These are phyloP conservation scores for Thamnophis elegans DNA, from an alignment of 2,797 vertebrate species.

Conservation along the genomic window DNA sequence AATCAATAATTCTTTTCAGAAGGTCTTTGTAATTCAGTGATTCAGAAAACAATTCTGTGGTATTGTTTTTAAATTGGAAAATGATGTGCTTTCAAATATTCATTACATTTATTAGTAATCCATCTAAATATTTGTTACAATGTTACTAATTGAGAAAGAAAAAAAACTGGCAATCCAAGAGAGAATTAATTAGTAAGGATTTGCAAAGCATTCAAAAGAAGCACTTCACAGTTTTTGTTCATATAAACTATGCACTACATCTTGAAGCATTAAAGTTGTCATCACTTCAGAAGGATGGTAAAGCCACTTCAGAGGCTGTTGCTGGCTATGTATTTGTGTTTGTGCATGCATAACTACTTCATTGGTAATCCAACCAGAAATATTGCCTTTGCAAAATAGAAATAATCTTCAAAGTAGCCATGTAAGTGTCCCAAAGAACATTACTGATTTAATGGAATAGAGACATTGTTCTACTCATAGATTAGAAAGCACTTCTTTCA, in stretches of 20 bases:
- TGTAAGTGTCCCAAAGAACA: background rate
- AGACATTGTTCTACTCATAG: background rate
- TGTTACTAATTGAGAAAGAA: background rate
- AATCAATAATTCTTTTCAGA: background rate
- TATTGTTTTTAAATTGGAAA: slow-evolving; percentile 12
- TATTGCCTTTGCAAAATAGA: background rate
- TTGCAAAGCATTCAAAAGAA: background rate
- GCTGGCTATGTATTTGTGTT: background rate
- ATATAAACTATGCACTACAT: background rate
- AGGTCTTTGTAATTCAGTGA: background rate
- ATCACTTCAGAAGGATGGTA: background rate
- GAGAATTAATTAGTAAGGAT: background rate
- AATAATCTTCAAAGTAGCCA: background rate
- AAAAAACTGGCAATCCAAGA: background rate
- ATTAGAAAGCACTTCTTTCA: background rate
- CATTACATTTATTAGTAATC: background rate
- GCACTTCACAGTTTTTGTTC: background rate
- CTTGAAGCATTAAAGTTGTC: background rate
- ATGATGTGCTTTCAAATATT: background rate
- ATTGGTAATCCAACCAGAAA: background rate
- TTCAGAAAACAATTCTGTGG: background rate
- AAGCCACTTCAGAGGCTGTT: background rate
- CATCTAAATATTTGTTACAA: background rate
- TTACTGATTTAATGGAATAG: background rate
- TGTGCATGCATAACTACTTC: background rate